Evolutionary conservation across 2,797 vertebrate genomes (phyloP), one percentile per base, ranked within the genome.

Genomic region (Oreonectes daqikongensis): DNA sequence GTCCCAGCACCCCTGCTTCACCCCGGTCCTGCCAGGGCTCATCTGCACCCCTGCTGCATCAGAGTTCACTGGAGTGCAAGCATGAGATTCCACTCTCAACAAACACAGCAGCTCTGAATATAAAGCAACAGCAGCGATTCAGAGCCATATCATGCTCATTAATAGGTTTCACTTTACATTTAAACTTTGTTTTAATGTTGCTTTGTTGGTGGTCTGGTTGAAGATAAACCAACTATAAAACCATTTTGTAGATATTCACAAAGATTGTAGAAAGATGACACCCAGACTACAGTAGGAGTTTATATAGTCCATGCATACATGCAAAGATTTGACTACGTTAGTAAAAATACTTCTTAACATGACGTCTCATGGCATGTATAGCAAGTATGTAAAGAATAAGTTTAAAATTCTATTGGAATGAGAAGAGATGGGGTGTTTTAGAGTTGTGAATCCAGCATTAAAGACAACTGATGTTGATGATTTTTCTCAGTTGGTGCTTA

Each of bases 41-140:
- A 80, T 79, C 68, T 72, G 79, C 53, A 75, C 73, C 79, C 75
- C 81, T 79, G 68, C 85, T 83, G 81, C 52, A 76, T 18, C 24
- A 20, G 24, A 79, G 72, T 79, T 70, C 75, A 67, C 59, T 61
- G 59, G 48, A 85, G 79, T 70, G 52, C 59, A n/a, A 17, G 59
- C 69, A 80, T 76, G 78, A 82, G 78, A 81, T 50, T 70, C 53
- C 60, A 14, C 18, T 81, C 69, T 75, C 32, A 24, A 71, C 72
- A 61, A 66, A 77, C 44, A 46, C 10, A 42, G 59, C 50, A 7
- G 38, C 14, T 69, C 7, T n/a, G 44, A 22, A 77, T 61, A 60
- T 59, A 66, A 28, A 30, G 50, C 50, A 46, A 57, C 72, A 60
- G 24, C 28, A 73, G 18, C 15, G 22, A 24, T 60, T n/a, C 32